Base-by-base conservation (phyloP, 2,113 vertebrate genomes). In the Oncorhynchus nerka region DNA sequence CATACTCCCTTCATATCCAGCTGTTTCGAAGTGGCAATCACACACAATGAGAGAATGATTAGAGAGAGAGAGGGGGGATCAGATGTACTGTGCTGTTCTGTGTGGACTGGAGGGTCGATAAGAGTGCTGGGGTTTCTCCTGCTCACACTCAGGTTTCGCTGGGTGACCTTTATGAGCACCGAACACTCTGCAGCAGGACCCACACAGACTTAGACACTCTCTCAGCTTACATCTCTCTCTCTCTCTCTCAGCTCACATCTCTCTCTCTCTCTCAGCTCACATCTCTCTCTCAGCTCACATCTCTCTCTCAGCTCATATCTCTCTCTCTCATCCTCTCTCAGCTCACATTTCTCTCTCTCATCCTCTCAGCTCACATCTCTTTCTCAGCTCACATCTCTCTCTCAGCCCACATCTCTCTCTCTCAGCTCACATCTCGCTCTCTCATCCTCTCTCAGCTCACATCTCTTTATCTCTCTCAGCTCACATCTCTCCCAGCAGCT, bases 121-220 rank as follows among this genome's bases (percentile, higher is more conserved):
- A 30, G 79, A 84, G 87, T 89, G 78, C 85, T 85, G 90, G 89
- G 90, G 89, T 90, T 89, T 85, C 86, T 90, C 85, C 79, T 81
- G 83, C 89, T 79, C 39, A 45, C 39, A 45, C 39, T 45, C 91
- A 80, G 87, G 90, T 93, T 94, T 92, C 92, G 83, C 89, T 88
- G 85, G 86, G 85, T 93, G 91, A 93, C 92, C 92, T 93, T 90
- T 91, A 84, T 73, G 74, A 79, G 81, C 68, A 74, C 55, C 65
- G 48, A 75, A 73, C 81, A 75, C 80, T 8, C 34, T 19, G 78
- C 81, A 80, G 75, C 72, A 79, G 73, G 15, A 75, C 79, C 7
- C 39, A 45, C 39, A 67, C 45, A 22, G 24, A 69, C 66, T 32
- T 28, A 45, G 19, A 24, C 22, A 65, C 26, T 55, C 64, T 65